Conservation (phyloP, 1,140 invertebrate species). For the Drosophila watanabei region DNA sequence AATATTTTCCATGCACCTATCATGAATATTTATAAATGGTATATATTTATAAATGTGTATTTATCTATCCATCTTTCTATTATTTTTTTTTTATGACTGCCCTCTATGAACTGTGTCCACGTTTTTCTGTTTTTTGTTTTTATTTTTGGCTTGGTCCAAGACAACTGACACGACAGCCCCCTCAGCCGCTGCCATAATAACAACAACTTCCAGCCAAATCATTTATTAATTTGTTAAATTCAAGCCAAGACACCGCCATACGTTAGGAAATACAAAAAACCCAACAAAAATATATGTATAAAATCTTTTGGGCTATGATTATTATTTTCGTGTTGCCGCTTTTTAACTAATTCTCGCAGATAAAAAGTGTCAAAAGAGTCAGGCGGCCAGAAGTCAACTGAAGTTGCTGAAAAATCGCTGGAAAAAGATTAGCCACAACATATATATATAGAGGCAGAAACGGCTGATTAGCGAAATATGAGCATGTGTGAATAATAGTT, state of each 20-base stretch:
- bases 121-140: conserved; percentile 28
- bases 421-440: conserved; percentile 35
- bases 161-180: conserved; percentile 50
- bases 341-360: conserved; percentile 65
- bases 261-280: conserved; percentile 50
- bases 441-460: conserved; percentile 5
- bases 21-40: conserved; percentile 55
- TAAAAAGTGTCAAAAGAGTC: conserved; percentile 66
- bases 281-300: not conserved
- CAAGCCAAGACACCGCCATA: conserved; percentile 53
- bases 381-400: conserved; percentile 58
- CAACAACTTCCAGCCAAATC: conserved; percentile 33
- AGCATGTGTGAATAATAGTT: conserved; percentile 47
- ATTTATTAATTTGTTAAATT: conserved; percentile 69
- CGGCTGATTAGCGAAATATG: conserved; percentile 35
- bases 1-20: conserved; percentile 19
- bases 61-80: conserved; percentile 35
- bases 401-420: conserved; percentile 38
- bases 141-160: conserved; percentile 21
- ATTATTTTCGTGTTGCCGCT: conserved; percentile 50
- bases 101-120: conserved; percentile 50
- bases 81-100: conserved; percentile 49
- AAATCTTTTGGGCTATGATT: conserved; percentile 45
- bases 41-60: conserved; percentile 26
- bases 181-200: conserved; percentile 11